These are phyloP conservation scores for Lamprologus speciosus DNA, from an alignment of 2,113 vertebrate species.

Conservation along the genomic window DNA sequence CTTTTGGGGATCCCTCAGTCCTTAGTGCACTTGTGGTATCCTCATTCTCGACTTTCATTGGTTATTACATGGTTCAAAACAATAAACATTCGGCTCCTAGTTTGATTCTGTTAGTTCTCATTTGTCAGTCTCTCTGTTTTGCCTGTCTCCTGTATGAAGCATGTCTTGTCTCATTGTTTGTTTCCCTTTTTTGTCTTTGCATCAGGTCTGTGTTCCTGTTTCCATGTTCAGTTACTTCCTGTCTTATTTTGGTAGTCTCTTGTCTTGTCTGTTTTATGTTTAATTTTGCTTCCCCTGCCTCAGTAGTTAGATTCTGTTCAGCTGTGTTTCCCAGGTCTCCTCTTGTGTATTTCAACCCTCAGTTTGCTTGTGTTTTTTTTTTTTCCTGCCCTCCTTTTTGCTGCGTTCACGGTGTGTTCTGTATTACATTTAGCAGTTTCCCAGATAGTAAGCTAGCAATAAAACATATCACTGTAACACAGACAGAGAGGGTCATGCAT, in stretches of 20 bases:
- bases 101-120: background rate
- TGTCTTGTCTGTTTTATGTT: background rate
- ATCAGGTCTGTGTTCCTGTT: background rate
- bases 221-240: background rate
- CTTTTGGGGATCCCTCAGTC: background rate
- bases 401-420: accelerated
- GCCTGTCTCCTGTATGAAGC: background rate
- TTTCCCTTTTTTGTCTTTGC: background rate
- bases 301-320: background rate
- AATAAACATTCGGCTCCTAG: background rate
- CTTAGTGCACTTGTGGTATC: background rate
- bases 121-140: background rate
- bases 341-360: background rate
- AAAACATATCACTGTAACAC: background rate
- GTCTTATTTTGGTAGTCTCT: background rate
- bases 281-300: background rate
- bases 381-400: accelerated
- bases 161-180: background rate
- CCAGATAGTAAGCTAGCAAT: background rate
- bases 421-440: background rate
- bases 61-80: background rate
- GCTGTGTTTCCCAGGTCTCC: background rate
- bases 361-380: background rate
- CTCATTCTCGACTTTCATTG: background rate
- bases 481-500: background rate